Percentiles rank a stretch among this genome's conserved stretches.
Conservation (phyloP, 2,797 vertebrate genomes). For the Serranus cabrilla region DNA sequence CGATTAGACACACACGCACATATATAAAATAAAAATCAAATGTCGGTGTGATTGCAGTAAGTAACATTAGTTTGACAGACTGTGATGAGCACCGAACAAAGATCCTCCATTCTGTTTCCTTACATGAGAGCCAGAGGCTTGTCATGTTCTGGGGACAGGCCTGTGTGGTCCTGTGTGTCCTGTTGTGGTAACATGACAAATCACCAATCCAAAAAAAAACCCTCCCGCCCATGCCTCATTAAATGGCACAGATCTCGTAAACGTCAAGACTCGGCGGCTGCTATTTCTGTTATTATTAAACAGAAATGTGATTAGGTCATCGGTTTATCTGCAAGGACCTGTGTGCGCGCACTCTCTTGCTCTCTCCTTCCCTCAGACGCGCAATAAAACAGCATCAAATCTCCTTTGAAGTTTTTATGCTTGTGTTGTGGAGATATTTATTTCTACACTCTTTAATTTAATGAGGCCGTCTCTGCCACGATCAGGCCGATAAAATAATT, state of each 20-base stretch:
- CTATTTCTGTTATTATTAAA: slow-evolving; percentile 51
- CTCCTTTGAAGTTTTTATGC: slow-evolving; percentile 12
- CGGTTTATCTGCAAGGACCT: slow-evolving; percentile 15
- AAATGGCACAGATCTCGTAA: slow-evolving; percentile 60
- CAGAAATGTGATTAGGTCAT: slow-evolving; percentile 52
- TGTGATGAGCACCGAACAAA: background rate
- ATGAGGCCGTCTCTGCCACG: slow-evolving; percentile 9
- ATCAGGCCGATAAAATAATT: slow-evolving; percentile 52
- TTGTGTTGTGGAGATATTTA: background rate
- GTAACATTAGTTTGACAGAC: background rate
- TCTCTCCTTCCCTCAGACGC: background rate
- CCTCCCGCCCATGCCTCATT: slow-evolving; percentile 58
- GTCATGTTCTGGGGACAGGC: slow-evolving; percentile 6
- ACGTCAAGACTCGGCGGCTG: slow-evolving; percentile 47
- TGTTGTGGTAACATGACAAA: slow-evolving; percentile 73
- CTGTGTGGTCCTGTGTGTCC: slow-evolving; percentile 64
- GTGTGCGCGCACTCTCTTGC: background rate
- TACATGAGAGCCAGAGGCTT: slow-evolving; percentile 4
- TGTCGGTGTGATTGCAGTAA: background rate
- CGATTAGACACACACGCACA: background rate
- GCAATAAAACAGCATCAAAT: slow-evolving; percentile 8
- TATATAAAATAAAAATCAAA: background rate
- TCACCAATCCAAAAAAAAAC: slow-evolving; percentile 37
- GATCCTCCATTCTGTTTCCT: background rate
- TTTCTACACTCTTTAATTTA: slow-evolving; percentile 26